A percentile compares a stretch with the other conserved stretches of the same genome.
Evolutionary conservation across 2,888 invertebrate species (phyloP).

Genomic region (Microctonus aethiopoides): DNA sequence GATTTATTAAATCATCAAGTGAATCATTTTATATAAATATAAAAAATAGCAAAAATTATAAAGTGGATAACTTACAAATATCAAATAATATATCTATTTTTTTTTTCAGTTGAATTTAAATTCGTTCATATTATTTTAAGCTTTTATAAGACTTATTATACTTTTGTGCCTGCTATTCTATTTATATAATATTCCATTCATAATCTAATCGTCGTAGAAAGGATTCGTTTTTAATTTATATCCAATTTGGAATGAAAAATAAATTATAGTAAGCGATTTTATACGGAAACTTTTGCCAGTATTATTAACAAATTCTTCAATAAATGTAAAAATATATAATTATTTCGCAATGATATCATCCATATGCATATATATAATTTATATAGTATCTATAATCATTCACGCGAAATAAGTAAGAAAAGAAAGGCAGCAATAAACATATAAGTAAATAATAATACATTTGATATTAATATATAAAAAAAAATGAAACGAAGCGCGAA

Average conservation of each 20-base stretch:
- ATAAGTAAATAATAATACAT: no score
- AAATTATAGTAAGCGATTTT: no score
- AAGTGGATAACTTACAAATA: background rate
- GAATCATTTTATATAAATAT: background rate
- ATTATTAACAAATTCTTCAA: no score
- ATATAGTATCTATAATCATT: background rate
- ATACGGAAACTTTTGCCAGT: no score
- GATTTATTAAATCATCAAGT: background rate
- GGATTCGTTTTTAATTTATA: background rate
- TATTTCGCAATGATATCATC: background rate
- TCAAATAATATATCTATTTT: background rate
- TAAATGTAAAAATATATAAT: no score
- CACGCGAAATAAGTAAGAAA: slow-evolving; percentile 6
- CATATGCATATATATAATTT: background rate
- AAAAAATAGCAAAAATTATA: background rate
- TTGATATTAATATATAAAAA: background rate
- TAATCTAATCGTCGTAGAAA: background rate
- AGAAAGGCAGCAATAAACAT: background rate
- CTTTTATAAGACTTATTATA: background rate
- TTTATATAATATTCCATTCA: background rate
- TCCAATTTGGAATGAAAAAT: no score
- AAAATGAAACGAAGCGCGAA: slow-evolving; percentile 19
- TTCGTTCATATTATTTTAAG: background rate
- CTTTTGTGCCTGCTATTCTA: background rate
- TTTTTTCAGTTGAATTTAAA: background rate